Evolutionary conservation across 1,140 invertebrate species (phyloP), one percentile per base, ranked within the genome.

Genomic region (Euwallacea similis): DNA sequence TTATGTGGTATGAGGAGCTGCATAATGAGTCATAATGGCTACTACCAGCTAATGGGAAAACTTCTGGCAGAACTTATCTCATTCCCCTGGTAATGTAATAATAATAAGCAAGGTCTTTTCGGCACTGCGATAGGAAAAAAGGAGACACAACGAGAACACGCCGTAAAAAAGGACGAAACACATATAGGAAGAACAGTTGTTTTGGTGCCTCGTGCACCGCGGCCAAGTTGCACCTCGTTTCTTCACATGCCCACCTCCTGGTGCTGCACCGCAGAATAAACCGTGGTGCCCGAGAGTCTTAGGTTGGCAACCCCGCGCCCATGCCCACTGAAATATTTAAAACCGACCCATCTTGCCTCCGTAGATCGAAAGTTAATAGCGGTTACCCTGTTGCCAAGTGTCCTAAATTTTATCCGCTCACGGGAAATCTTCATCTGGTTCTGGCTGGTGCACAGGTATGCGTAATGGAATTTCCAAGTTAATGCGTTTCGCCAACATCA

Each of bases 291-390:
- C 21, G 21, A 33, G 21, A 33, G 21, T 4, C 21, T 4, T 33
- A 33, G 21, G 21, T 33, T 33, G 46, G 46, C 46, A 50, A 50
- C 46, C 9, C 6, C 9, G 46, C n/a, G 16, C 16, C 42, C 42
- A 60, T 53, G 54, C 55, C 66, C 50, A 66, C 44, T 43, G 44
- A 59, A 67, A 67, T 66, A 67, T 67, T 67, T 42, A 59, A 60
- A 67, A 67, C 54, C 66, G 54, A 67, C 66, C 66, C 66, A 67
- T 67, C 66, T 67, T 60, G 33, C 66, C 66, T 59, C 56, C 42
- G 41, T 58, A 59, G 66, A 67, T 67, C 58, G 66, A 67, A 67
- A 67, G 66, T 59, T 67, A 67, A 59, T 67, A 67, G 66, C 66
- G 44, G 58, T 60, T 60, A 42, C 66, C 0, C 13, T 44, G 55